phyloP scores from a whole-genome alignment of 1,140 invertebrate genomes.

The Pentalonia nigronervosa region DNA sequence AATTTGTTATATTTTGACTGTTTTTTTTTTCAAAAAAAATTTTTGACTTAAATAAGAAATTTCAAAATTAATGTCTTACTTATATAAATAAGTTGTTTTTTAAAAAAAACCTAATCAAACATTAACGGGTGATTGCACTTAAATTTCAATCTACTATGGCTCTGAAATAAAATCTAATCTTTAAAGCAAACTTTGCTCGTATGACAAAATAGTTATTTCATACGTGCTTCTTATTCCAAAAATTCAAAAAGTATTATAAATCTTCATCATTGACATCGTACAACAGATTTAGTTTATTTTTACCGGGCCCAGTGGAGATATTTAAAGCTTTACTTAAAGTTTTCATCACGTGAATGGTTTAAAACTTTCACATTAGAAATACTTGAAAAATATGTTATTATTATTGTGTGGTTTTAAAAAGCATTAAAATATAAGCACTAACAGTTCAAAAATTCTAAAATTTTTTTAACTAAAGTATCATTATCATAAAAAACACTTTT shows the following conservation, averaged over 20 bases:
- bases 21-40: not conserved
- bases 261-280: constrained; percentile 6
- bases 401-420: not conserved
- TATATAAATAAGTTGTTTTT: not conserved
- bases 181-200: not conserved
- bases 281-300: constrained; percentile 5
- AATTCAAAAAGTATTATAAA: constrained; percentile 15
- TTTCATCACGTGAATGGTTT: constrained; percentile 16
- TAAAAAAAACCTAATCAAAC: not conserved
- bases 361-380: constrained; percentile 20
- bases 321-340: constrained; percentile 26
- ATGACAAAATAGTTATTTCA: not conserved
- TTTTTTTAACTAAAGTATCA: not conserved
- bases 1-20: too few relatives aligned
- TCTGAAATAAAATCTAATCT: not conserved
- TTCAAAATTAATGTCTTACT: not conserved
- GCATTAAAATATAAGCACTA: not conserved
- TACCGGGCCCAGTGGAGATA: not conserved
- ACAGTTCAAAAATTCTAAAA: constrained; percentile 1
- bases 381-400: constrained; percentile 21
- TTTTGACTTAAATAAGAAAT: not conserved
- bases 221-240: not conserved
- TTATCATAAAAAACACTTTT: not conserved
- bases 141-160: not conserved
- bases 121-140: not conserved